Evolutionary conservation across 2,113 vertebrate genomes (phyloP).

Genomic region (Myrmecophaga tridactyla): DNA sequence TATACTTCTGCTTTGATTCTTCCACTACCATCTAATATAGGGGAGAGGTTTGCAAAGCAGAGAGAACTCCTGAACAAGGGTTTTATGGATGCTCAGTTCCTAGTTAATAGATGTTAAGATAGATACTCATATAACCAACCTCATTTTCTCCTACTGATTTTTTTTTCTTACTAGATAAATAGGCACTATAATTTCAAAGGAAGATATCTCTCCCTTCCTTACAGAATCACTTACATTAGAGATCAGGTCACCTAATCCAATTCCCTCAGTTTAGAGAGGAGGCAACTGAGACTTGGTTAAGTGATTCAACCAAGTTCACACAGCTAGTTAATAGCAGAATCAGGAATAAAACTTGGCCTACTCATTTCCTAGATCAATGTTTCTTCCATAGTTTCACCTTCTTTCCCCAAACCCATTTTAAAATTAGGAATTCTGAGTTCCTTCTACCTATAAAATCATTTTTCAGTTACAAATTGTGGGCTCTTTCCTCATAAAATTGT

Average conservation of each 20-base stretch:
- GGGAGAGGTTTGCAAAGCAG: background rate
- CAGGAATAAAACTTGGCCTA: background rate
- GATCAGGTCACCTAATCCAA: slow-evolving; percentile 41
- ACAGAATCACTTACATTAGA: background rate
- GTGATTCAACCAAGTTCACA: slow-evolving; percentile 8
- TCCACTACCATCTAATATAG: background rate
- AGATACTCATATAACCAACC: background rate
- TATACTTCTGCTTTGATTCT: slow-evolving; percentile 4
- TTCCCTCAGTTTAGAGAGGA: background rate
- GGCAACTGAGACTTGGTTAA: background rate
- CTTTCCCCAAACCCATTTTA: background rate
- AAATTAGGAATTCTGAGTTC: slow-evolving; percentile 37
- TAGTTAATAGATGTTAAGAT: slow-evolving; percentile 60
- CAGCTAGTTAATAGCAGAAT: slow-evolving; percentile 12
- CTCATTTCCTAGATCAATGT: background rate
- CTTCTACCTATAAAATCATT: slow-evolving; percentile 19
- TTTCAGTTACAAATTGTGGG: background rate
- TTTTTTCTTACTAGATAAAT: slow-evolving; percentile 42
- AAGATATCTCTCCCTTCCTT: slow-evolving; percentile 9
- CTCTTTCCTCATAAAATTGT: slow-evolving; percentile 10
- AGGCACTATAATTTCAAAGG: slow-evolving; percentile 35
- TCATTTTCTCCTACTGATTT: slow-evolving; percentile 42
- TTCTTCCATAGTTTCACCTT: background rate
- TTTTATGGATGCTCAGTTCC: slow-evolving; percentile 2
- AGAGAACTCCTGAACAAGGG: slow-evolving; percentile 9